These are phyloP conservation scores for Meganola albula DNA, from an alignment of 2,888 invertebrate species.

Conservation along the genomic window DNA sequence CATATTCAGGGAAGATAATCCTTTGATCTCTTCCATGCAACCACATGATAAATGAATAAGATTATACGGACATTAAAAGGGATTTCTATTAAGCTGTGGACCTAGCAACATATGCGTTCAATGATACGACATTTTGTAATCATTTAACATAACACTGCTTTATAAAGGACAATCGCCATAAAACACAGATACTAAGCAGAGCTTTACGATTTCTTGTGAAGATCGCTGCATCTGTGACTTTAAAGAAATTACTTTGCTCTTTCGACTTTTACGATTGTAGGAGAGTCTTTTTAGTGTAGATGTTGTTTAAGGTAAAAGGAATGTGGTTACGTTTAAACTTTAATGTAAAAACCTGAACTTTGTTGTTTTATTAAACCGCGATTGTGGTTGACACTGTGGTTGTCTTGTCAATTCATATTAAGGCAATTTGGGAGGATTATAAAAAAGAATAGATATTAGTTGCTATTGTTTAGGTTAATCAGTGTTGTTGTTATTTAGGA, in stretches of 20 bases:
- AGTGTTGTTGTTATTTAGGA: too few relatives aligned
- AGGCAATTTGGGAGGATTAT: too few relatives aligned
- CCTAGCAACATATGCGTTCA: conserved; percentile 12
- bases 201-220: conserved; percentile 35
- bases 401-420: too few relatives aligned
- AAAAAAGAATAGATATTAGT: too few relatives aligned
- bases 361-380: too few relatives aligned
- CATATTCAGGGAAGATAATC: conserved; percentile 15
- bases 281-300: too few relatives aligned
- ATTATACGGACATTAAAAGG: conserved; percentile 21
- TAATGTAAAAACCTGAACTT: too few relatives aligned
- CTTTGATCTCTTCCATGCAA: conserved; percentile 24
- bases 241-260: conserved; percentile 24
- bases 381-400: too few relatives aligned
- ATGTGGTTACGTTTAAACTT: too few relatives aligned
- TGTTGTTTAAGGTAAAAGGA: too few relatives aligned
- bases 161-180: conserved; percentile 13
- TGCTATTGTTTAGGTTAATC: too few relatives aligned
- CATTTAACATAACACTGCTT: conserved; percentile 8
- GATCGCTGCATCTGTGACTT: conserved; percentile 24
- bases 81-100: conserved; percentile 11
- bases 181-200: conserved; percentile 13
- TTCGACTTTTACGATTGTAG: conserved; percentile 34
- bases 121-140: conserved; percentile 13
- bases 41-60: conserved; percentile 26